Conservation (phyloP, 2,797 vertebrate genomes). For the Octomys mimax region DNA sequence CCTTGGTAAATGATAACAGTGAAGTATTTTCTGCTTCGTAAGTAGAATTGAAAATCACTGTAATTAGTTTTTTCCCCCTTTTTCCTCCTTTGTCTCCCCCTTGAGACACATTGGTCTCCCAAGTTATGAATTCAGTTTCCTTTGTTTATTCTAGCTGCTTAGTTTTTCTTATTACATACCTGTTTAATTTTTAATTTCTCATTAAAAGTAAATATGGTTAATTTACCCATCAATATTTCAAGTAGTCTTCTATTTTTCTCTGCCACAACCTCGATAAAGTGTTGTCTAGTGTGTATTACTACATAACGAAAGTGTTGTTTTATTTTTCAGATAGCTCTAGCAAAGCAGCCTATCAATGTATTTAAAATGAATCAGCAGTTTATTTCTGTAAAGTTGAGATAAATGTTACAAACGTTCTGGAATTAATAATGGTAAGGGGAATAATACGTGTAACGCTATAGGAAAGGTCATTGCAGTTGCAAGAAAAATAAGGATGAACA, state of each 20-base stretch:
- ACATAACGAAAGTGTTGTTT: slow-evolving; percentile 70
- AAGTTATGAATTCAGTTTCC: slow-evolving; percentile 78
- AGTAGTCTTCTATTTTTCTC: slow-evolving; percentile 71
- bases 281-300: slow-evolving; percentile 62
- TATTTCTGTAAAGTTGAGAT: slow-evolving; percentile 43
- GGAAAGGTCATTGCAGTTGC: not conserved
- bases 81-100: slow-evolving; percentile 32
- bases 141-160: slow-evolving; percentile 78
- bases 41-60: slow-evolving; percentile 71
- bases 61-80: slow-evolving; percentile 67
- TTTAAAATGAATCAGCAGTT: slow-evolving; percentile 28
- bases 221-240: slow-evolving; percentile 78
- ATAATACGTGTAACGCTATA: not conserved
- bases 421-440: not conserved
- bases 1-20: slow-evolving; percentile 62
- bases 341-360: slow-evolving; percentile 48
- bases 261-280: slow-evolving; percentile 56
- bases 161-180: slow-evolving; percentile 77
- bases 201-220: slow-evolving; percentile 82
- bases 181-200: slow-evolving; percentile 85
- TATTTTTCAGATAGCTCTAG: slow-evolving; percentile 44
- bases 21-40: slow-evolving; percentile 70
- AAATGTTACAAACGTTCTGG: not conserved
- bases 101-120: slow-evolving; percentile 67
- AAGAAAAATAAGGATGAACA: not conserved